Percentiles rank a stretch among this genome's conserved stretches.
Conservation (phyloP, 2,113 vertebrate species). For the Odontesthes bonariensis region DNA sequence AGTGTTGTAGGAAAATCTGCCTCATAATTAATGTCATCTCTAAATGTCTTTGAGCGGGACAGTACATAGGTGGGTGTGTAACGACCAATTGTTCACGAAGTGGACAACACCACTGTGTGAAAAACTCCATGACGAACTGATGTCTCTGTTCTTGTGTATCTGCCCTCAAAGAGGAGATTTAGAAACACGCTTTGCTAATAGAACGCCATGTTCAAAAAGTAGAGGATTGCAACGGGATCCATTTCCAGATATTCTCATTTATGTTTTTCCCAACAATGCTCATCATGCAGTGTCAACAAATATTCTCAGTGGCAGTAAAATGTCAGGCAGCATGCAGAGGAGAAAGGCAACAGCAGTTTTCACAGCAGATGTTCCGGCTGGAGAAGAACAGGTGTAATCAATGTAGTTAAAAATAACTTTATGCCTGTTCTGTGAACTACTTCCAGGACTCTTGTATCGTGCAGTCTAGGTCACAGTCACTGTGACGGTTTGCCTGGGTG, state of each 20-base stretch:
- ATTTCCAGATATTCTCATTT: background rate
- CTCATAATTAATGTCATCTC: background rate
- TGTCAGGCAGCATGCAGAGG: background rate
- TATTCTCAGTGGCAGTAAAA: background rate
- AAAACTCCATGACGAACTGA: background rate
- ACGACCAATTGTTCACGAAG: too few species aligned
- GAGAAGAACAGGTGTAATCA: background rate
- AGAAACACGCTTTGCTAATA: background rate
- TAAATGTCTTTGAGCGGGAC: background rate
- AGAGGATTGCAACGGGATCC: too few species aligned
- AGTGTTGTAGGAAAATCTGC: too few species aligned
- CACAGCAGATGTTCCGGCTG: background rate
- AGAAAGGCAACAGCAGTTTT: background rate
- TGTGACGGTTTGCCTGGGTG: background rate
- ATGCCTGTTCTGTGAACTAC: background rate
- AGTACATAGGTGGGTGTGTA: too few species aligned
- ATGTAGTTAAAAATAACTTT: background rate
- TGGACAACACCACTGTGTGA: background rate
- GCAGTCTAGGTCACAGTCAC: background rate
- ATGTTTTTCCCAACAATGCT: background rate
- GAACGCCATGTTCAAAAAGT: background rate
- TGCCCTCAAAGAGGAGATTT: background rate
- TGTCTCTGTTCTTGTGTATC: background rate
- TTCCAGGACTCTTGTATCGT: background rate
- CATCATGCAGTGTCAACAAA: background rate